A percentile compares a stretch with the other conserved stretches of the same genome.
These are phyloP conservation scores for Achroia grisella DNA, from an alignment of 1,140 invertebrate genomes.

Conservation along the genomic window DNA sequence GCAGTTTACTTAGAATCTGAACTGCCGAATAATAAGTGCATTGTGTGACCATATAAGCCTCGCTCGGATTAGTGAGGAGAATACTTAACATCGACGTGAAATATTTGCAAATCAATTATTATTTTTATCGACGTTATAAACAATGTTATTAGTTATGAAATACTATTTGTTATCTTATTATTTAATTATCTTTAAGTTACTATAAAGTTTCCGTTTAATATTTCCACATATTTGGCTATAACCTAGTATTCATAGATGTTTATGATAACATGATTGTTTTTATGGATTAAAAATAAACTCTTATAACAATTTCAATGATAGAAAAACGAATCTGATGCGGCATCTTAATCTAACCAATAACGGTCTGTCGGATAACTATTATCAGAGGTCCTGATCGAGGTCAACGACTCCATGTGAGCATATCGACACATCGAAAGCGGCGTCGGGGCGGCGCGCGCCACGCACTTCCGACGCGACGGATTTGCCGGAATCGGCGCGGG, in stretches of 20 bases:
- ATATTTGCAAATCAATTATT: constrained; percentile 7
- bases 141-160: too few species aligned
- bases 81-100: constrained; percentile 55
- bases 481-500: constrained; percentile 71
- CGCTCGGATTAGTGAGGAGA: constrained; percentile 64
- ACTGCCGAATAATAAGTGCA: constrained; percentile 72
- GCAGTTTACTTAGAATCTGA: constrained; percentile 70
- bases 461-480: constrained; percentile 71
- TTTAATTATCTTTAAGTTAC: too few species aligned
- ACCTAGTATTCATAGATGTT: too few species aligned
- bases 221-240: too few species aligned
- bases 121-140: background rate
- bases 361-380: constrained; percentile 37
- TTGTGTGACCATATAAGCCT: constrained; percentile 65
- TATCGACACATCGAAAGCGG: constrained; percentile 54
- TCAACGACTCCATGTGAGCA: constrained; percentile 54
- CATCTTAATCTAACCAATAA: constrained; percentile 52
- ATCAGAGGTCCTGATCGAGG: constrained; percentile 57
- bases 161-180: too few species aligned
- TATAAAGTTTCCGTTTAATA: too few species aligned
- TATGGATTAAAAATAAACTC: background rate
- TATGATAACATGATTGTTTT: background rate
- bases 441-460: constrained; percentile 49
- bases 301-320: background rate
- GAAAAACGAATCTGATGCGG: constrained; percentile 22